Evolutionary conservation across 2,888 invertebrate species (phyloP), one percentile per base, ranked within the genome.

Genomic region (Stegophylla sp.): DNA sequence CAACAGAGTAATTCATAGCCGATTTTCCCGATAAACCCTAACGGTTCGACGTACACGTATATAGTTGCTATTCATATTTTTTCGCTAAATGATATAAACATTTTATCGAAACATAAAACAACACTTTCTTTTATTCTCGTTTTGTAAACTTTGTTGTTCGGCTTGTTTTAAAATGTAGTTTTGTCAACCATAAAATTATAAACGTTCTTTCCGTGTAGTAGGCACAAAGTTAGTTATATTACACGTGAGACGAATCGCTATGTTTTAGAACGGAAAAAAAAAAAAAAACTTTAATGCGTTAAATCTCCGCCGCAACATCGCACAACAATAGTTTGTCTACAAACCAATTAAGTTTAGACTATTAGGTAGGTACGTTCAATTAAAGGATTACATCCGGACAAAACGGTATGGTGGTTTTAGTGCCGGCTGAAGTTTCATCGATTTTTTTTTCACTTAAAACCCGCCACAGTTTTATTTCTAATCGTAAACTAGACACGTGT

Each of bases 341-440:
- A 23, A 79, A 61, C 59, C 79, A 79, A 79, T 79, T 79, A 79
- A 71, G 61, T 79, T 71, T 43, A 41, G 48, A 63, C 71, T 53
- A n/a, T n/a, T n/a, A 10, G 75, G n/a, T 23, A 56, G 28, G 41
- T 53, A 72, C 26, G 53, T 64, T 51, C 64, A 51, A 75, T 75
- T 75, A 75, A 64, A 79, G 71, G 79, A 79, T 79, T 71, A 79
- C 61, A 59, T 77, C 45, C 59, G 56, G 76, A 76, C 34, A 45
- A 59, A 59, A 56, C 20, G 26, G 67, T 17, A 5, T 61, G 23
- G 45, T 26, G 28, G 56, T 56, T 67, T 69, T 77, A 77, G 45
- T 69, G 43, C 69, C 13, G 41, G 48, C 13, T 48, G 56, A 43
- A 59, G 69, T 79, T 71, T 61, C 34, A 67, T 79, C 48, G 77